Percentiles rank a stretch among this genome's conserved stretches.
phyloP scores from a whole-genome alignment of 2,113 vertebrate species.

The Pseudonaja textilis region DNA sequence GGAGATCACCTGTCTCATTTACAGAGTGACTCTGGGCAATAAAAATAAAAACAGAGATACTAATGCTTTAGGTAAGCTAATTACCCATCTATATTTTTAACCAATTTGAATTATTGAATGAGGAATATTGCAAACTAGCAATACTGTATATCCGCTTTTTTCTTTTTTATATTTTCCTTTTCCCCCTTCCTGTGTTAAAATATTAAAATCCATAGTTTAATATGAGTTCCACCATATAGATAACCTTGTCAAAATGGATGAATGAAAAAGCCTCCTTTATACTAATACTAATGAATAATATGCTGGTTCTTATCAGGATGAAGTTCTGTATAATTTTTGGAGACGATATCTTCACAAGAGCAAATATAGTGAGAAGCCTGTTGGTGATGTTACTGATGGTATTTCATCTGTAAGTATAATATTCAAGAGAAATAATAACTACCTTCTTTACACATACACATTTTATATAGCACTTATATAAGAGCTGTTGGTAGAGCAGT shows the following conservation, averaged over 20 bases:
- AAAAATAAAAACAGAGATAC: background rate
- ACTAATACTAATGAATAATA: background rate
- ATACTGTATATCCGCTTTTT: background rate
- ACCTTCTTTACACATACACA: background rate
- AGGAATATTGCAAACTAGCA: background rate
- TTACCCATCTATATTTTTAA: background rate
- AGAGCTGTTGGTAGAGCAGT: no score
- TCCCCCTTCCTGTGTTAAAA: background rate
- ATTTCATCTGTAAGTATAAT: slow-evolving; percentile 48
- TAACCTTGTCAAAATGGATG: background rate
- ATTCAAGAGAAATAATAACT: background rate
- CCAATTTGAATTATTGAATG: background rate
- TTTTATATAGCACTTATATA: background rate
- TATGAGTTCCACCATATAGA: background rate
- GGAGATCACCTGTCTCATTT: background rate
- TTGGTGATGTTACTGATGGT: slow-evolving; percentile 22
- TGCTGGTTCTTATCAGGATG: slow-evolving; percentile 67
- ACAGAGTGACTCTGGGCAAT: background rate
- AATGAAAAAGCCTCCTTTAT: background rate
- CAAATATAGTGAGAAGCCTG: slow-evolving; percentile 69
- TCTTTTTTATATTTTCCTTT: background rate
- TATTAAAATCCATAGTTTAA: background rate
- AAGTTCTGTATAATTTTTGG: slow-evolving; percentile 84
- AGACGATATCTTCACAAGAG: slow-evolving; percentile 86
- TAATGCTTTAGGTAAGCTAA: background rate